Base-by-base conservation (phyloP, 2,113 vertebrate genomes). In the Xiphophorus hellerii region DNA sequence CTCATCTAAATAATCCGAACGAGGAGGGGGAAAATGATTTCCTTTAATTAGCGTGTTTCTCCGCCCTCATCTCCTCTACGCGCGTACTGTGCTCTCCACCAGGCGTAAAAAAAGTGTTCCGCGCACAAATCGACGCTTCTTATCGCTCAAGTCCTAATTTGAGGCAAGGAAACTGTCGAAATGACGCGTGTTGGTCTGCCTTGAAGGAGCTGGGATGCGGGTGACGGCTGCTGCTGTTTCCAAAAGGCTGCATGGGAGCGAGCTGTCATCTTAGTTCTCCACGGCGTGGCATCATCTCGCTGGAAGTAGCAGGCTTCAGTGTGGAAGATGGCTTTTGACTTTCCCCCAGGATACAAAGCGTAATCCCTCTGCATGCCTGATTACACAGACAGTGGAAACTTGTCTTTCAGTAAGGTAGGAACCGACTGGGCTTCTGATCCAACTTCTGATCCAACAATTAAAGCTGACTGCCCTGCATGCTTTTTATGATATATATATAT, bases 361-460 rank as follows among this genome's bases (percentile, higher is more conserved):
- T 70, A 29, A 74, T 31, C 75, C 75, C 61, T 31, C 30, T 71
- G 54, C 71, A 3, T 75, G 75, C 60, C 71, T 88, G n/a, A 90
- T 80, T 85, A 82, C 75, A 84, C 87, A 72, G 77, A 79, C 72
- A 31, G 79, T 51, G 65, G 70, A 73, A 74, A 61, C 48, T 83
- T 42, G 1, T 66, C 73, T 84, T 75, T 63, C 76, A 42, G 80
- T 62, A 86, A 91, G 91, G 92, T 92, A 88, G 87, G 89, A 30
- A 10, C 75, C 27, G 22, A 73, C 62, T 9, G 20, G 5, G 15
- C 48, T 51, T 51, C 51, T 65, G 25, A 33, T 29, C n/a, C 28
- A 62, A 71, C 60, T 63, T 29, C 0, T 42, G 0, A 22, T 14
- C 2, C 61, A 73, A 28, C 35, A 66, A 74, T 63, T 25, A 17